Evolutionary conservation across 2,113 vertebrate genomes (phyloP), one percentile per base, ranked within the genome.

Genomic region (Solea senegalensis): DNA sequence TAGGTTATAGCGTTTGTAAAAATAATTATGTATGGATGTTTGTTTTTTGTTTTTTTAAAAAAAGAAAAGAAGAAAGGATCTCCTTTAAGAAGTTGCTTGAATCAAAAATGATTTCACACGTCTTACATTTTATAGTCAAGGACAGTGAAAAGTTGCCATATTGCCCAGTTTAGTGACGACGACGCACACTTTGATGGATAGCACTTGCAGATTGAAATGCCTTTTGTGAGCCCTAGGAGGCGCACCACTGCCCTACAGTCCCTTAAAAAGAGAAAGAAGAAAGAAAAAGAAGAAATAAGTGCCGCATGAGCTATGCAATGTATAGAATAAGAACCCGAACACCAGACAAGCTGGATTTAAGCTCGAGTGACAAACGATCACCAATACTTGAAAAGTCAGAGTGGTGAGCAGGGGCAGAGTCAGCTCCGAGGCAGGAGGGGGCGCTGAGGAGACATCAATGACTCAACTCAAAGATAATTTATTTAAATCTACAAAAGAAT

Each of bases 231-330:
- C 93, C 93, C 90, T 85, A 85, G 77, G 91, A 86, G 90, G 90
- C 89, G 90, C 92, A 83, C 85, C 85, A 76, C 82, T 58, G 81
- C 91, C 92, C 92, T 34, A 88, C 93, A 88, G 88, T 89, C 91
- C 81, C 90, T 83, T 46, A 2, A 52, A 78, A 72, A 34, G 3
- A 34, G 5, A 78, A 72, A 34, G 3, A 34, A 34, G 34, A 34
- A 34, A 48, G 14, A 48, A 48, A 48, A 11, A 12, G 12, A 13
- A 48, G 27, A 69, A 68, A 81, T 90, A 95, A 95, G 95, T 95
- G 95, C 95, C 95, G 90, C 93, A 91, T 92, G 93, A 97, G 95
- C 96, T 98, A 98, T 98, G 97, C 97, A 99, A 98, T 96, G 95
- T 96, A 97, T 92, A 95, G 92, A 49, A 15, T 92, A 94, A 76